Base-by-base conservation (phyloP, 2,888 invertebrate species). In the Deilephila elpenor region DNA sequence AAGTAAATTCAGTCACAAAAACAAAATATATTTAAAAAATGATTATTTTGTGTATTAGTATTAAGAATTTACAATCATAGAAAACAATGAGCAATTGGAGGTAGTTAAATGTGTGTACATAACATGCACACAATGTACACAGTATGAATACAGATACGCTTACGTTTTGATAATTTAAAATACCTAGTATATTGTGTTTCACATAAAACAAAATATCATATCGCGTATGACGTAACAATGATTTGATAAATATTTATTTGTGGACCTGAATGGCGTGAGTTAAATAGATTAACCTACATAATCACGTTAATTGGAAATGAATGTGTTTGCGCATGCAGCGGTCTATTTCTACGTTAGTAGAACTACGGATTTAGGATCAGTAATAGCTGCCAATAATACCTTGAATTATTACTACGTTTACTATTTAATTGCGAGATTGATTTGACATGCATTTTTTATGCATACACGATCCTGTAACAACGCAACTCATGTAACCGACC, bases 241-340 rank as follows among this genome's bases (percentile, higher is more conserved):
- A 32, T 61, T 61, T 61, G 32, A 61, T 32, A 64, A n/a, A 20
- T 44, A 44, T 37, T 64, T 64, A 64, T n/a, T 37, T 64, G 44
- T 64, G 64, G 64, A 14, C 37, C 20, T 64, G 44, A 8, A 64
- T 64, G 44, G 20, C 20, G 20, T 64, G 64, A 37, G 8, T 20
- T 64, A 14, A 71, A 34, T 71, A 59, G 34, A 56, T 34, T 59
- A 61, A 61, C 61, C 29, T 53, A 51, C 8, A 72, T 61, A 61
- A 61, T 61, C 61, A 60, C 61, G 25, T 53, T 72, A 72, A 71
- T 72, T 60, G n/a, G n/a, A 11, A 61, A 61, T 72, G 32, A 61
- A 72, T 44, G 37, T 44, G 64, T 64, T 64, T 64, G n/a, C 64
- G 64, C 20, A 64, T 37, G 20, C 44, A 64, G 2, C 14, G 20